phyloP scores from a whole-genome alignment of 2,797 vertebrate genomes.

The Scolopax bukidnonensis region DNA sequence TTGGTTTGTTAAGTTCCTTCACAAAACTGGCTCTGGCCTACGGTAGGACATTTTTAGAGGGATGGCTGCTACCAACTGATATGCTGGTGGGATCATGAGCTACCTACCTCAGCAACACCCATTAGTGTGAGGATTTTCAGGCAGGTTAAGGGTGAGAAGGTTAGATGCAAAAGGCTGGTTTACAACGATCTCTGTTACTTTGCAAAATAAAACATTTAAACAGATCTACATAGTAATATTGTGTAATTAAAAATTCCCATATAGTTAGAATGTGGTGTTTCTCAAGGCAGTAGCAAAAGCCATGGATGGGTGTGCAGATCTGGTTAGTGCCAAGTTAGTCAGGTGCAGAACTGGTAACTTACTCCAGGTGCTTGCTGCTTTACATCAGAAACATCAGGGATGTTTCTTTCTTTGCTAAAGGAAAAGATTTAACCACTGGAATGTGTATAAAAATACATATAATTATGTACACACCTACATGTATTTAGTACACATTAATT shows the following conservation, averaged over 20 bases:
- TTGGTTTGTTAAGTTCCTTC: neutral
- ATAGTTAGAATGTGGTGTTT: neutral
- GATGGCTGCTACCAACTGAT: neutral
- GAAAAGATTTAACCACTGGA: neutral
- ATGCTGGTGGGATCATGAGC: neutral
- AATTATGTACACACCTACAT: neutral
- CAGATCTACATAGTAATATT: neutral
- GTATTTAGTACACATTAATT: no score
- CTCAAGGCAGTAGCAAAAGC: neutral
- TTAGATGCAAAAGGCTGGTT: neutral
- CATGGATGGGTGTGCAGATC: neutral
- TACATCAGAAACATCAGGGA: neutral
- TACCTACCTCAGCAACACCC: neutral
- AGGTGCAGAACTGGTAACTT: neutral
- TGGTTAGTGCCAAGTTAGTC: neutral
- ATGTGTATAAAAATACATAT: neutral
- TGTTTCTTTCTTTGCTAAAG: neutral
- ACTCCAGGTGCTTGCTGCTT: neutral
- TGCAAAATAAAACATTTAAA: neutral
- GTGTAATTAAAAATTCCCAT: neutral
- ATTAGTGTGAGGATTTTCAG: neutral
- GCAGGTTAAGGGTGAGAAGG: neutral
- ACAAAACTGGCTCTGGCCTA: neutral
- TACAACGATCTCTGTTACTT: neutral
- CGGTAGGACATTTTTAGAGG: neutral